Evolutionary conservation across 2,888 invertebrate species (phyloP).

Genomic region (Euclidia mi): DNA sequence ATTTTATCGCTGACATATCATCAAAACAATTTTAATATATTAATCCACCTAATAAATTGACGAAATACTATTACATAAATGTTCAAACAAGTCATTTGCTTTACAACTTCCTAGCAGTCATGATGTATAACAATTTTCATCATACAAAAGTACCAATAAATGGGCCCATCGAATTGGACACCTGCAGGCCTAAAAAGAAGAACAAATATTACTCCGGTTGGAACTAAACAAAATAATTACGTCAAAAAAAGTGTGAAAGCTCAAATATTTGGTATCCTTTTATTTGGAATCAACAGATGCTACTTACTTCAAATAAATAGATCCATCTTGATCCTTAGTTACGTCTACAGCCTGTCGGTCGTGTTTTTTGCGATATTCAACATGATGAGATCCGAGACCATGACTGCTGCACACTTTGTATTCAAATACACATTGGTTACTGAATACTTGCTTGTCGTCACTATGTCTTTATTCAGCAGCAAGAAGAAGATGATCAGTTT

Average conservation of each 20-base stretch:
- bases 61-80: background rate
- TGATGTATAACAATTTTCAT: slow-evolving; percentile 33
- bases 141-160: slow-evolving; percentile 46
- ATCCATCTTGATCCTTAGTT: slow-evolving; percentile 41
- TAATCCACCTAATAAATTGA: background rate
- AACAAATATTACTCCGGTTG: slow-evolving; percentile 61
- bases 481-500: slow-evolving; percentile 60
- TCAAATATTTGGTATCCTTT: slow-evolving; percentile 50
- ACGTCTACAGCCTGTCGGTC: slow-evolving; percentile 45
- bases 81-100: slow-evolving; percentile 10
- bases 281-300: slow-evolving; percentile 65
- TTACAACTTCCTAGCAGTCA: slow-evolving; percentile 12
- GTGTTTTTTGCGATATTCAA: slow-evolving; percentile 39
- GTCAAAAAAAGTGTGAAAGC: slow-evolving; percentile 46
- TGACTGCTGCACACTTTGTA: slow-evolving; percentile 55
- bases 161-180: slow-evolving; percentile 52
- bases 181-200: slow-evolving; percentile 22
- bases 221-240: slow-evolving; percentile 53
- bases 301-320: slow-evolving; percentile 59
- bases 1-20: slow-evolving; percentile 41
- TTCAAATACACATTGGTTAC: slow-evolving; percentile 57
- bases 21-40: slow-evolving; percentile 16
- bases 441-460: slow-evolving; percentile 64
- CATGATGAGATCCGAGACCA: slow-evolving; percentile 27
- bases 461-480: slow-evolving; percentile 55